Percentiles rank a stretch among this genome's conserved stretches.
Evolutionary conservation across 2,797 vertebrate genomes (phyloP).

Genomic region (Notolabrus celidotus): DNA sequence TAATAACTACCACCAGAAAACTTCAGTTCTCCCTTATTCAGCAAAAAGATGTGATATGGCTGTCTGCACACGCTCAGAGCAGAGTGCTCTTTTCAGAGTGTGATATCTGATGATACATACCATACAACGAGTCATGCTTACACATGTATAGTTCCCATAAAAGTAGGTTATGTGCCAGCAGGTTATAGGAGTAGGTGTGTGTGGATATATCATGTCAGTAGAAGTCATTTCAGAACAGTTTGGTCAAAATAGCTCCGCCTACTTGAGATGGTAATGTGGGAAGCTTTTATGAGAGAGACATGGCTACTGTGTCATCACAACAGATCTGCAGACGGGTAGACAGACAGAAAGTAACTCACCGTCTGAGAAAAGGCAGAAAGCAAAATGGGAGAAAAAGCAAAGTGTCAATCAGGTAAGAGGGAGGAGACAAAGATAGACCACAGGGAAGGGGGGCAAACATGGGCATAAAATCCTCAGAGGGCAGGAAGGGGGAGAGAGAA

Average conservation of each 20-base stretch:
- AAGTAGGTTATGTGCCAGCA: constrained; percentile 40
- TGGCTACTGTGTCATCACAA: constrained; percentile 68
- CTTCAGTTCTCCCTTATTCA: constrained; percentile 34
- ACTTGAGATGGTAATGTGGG: constrained; percentile 36
- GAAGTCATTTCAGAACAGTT: constrained; percentile 11
- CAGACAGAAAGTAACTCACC: constrained; percentile 79
- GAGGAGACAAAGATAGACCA: constrained; percentile 60
- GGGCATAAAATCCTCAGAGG: constrained; percentile 28
- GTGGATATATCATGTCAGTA: background rate
- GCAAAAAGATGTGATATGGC: constrained; percentile 29
- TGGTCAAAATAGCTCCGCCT: constrained; percentile 41
- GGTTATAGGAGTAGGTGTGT: constrained; percentile 1
- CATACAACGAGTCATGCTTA: constrained; percentile 75
- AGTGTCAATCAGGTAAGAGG: constrained; percentile 74
- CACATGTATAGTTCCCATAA: constrained; percentile 74
- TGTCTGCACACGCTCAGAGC: constrained; percentile 44
- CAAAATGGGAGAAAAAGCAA: constrained; percentile 78
- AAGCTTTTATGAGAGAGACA: constrained; percentile 74
- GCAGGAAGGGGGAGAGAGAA: constrained; percentile 23
- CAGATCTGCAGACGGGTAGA: constrained; percentile 59
- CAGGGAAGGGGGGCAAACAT: constrained; percentile 41
- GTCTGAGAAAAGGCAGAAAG: constrained; percentile 80
- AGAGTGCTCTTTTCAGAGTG: constrained; percentile 3
- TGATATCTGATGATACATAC: constrained; percentile 65
- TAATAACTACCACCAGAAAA: constrained; percentile 35